phyloP scores from a whole-genome alignment of 2,113 vertebrate species.

The Ictalurus punctatus region DNA sequence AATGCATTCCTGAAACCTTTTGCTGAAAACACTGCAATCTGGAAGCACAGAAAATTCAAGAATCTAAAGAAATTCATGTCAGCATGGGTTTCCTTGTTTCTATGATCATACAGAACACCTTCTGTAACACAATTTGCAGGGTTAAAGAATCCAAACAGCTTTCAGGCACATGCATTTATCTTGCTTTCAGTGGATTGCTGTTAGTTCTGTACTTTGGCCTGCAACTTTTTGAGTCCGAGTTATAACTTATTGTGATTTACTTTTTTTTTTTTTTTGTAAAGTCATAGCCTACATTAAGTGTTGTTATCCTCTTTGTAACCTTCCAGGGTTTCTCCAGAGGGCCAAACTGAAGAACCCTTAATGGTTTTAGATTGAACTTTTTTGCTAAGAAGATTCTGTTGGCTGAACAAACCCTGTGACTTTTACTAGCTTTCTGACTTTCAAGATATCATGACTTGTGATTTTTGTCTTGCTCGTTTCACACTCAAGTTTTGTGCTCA shows the following conservation, averaged over 20 bases:
- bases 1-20: conserved; percentile 49
- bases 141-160: background rate
- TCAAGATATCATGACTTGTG: background rate
- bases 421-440: background rate
- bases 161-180: background rate
- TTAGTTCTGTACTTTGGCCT: background rate
- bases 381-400: background rate
- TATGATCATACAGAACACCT: background rate
- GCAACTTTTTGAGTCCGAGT: background rate
- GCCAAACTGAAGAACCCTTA: background rate
- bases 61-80: background rate
- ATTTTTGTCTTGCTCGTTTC: conserved; percentile 31
- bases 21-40: conserved; percentile 52
- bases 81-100: background rate
- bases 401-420: background rate
- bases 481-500: conserved; percentile 54
- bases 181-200: background rate
- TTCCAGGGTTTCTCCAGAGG: background rate
- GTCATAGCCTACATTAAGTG: background rate
- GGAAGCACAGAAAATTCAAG: conserved; percentile 42
- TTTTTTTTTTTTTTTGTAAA: background rate
- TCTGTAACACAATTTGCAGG: background rate
- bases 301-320: background rate
- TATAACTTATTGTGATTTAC: background rate
- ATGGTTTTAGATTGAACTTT: background rate